Conservation (phyloP, 2,888 invertebrate species). For the Drosophila leonis region DNA sequence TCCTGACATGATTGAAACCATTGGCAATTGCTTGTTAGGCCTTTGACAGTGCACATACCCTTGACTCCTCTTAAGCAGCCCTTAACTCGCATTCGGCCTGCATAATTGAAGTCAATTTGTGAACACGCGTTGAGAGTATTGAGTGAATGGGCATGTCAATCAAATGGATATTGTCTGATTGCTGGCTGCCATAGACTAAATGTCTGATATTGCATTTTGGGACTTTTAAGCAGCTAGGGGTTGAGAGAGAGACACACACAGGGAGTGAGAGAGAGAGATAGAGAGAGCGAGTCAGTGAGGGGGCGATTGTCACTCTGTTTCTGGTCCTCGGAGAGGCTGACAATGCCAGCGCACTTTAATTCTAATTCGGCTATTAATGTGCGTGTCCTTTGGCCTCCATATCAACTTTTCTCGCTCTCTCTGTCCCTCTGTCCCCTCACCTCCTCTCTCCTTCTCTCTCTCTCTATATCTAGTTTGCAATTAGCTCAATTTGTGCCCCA, state of each 20-base stretch:
- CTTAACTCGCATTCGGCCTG: slow-evolving; percentile 1
- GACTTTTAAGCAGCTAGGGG: slow-evolving; percentile 18
- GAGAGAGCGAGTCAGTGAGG: no score
- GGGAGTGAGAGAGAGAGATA: no score
- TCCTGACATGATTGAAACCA: not conserved
- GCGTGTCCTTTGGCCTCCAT: slow-evolving; percentile 27
- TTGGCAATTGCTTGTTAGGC: not conserved
- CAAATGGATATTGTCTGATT: slow-evolving; percentile 61
- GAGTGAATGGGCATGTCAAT: slow-evolving; percentile 66
- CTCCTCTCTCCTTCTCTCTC: not conserved
- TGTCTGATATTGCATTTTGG: slow-evolving; percentile 53
- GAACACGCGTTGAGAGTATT: slow-evolving; percentile 19
- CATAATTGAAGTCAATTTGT: slow-evolving; percentile 60
- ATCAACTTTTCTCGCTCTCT: not conserved
- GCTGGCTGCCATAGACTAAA: slow-evolving; percentile 25
- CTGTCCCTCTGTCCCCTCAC: not conserved
- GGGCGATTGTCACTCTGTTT: slow-evolving; percentile 44
- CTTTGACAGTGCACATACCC: not conserved
- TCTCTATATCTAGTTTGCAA: slow-evolving; percentile 70
- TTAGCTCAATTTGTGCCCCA: slow-evolving; percentile 77
- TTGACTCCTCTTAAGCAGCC: not conserved
- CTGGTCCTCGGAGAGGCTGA: slow-evolving; percentile 44
- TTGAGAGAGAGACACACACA: no score
- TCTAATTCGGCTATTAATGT: slow-evolving; percentile 76
- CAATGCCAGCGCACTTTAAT: slow-evolving; percentile 66